These are phyloP conservation scores for Notospermus geniculatus DNA, from an alignment of 1,140 invertebrate species.

Conservation along the genomic window DNA sequence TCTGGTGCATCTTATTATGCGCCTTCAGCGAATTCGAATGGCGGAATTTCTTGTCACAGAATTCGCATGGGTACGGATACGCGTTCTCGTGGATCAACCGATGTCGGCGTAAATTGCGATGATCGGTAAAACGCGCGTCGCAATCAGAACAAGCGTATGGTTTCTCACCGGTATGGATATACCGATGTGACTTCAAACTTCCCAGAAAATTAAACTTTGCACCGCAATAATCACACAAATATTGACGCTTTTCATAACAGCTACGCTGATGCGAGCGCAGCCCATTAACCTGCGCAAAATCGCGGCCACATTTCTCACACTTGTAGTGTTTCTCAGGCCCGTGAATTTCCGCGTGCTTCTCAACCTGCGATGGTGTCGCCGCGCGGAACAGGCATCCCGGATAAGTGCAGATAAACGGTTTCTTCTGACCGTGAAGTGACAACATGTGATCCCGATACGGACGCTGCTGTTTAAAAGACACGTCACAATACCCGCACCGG, in stretches of 20 bases:
- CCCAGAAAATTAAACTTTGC: constrained; percentile 31
- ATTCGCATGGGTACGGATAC: constrained; percentile 31
- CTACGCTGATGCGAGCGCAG: constrained; percentile 30
- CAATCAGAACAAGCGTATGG: constrained; percentile 31
- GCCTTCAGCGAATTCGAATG: constrained; percentile 40
- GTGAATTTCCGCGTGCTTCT: constrained; percentile 39
- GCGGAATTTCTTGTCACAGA: constrained; percentile 32
- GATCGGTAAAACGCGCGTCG: constrained; percentile 30
- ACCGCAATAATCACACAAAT: constrained; percentile 39
- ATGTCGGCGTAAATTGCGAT: constrained; percentile 34
- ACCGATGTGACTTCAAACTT: constrained; percentile 32
- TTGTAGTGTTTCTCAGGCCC: constrained; percentile 35
- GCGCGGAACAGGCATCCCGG: constrained; percentile 25
- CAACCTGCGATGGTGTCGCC: constrained; percentile 26
- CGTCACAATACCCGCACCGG: constrained; percentile 20
- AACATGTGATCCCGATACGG: constrained; percentile 24
- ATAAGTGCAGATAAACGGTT: constrained; percentile 30
- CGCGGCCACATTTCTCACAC: constrained; percentile 43
- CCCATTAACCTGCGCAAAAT: constrained; percentile 41
- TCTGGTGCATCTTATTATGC: constrained; percentile 28
- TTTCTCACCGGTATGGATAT: constrained; percentile 33
- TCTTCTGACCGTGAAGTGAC: constrained; percentile 22
- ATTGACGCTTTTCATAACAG: constrained; percentile 30
- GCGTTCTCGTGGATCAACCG: constrained; percentile 37
- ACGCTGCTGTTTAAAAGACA: constrained; percentile 19